Evolutionary conservation across 2,888 invertebrate species (phyloP), one percentile per base, ranked within the genome.

Genomic region (Patella depressa): DNA sequence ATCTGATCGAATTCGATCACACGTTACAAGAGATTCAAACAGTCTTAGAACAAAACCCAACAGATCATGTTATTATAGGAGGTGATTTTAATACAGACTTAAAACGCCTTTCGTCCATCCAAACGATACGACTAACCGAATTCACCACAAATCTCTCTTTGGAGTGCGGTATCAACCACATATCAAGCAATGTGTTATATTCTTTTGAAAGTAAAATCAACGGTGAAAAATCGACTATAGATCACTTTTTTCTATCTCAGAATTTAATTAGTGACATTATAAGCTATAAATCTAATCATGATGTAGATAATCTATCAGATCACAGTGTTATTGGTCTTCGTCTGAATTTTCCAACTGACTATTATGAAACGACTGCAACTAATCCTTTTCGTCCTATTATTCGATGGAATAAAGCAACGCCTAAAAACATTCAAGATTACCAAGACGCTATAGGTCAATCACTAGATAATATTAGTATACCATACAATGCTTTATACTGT

Each of bases 301-400:
- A 59, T 59, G 59, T 17, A 17, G 59, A 59, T 59, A 59, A 59
- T 59, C 59, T 59, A 59, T 59, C 59, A 7, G 59, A 59, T 59
- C 59, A 59, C 17, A n/a, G 59, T 17, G 59, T 14, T 5, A 19
- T 59, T 7, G n/a, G 19, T 59, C 7, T 59, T 59, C n/a, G n/a
- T 59, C 14, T 59, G 7, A 59, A 59, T 59, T n/a, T 59, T 59
- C 59, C 59, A n/a, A 19, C 19, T 12, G 59, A 59, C 17, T 59
- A 59, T 59, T 59, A 59, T 14, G 17, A 59, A 15, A 55, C 55
- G 12, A 15, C 55, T 55, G 12, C 17, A 15, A 15, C 55, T 55
- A 17, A 55, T 55, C 12, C 12, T 2, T 15, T 12, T 12, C 55
- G 17, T 15, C 55, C 55, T 55, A 17, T 2, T 55, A 12, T 55